Evolutionary conservation across 2,797 vertebrate species (phyloP).

Genomic region (Catamblyrhynchus diadema): DNA sequence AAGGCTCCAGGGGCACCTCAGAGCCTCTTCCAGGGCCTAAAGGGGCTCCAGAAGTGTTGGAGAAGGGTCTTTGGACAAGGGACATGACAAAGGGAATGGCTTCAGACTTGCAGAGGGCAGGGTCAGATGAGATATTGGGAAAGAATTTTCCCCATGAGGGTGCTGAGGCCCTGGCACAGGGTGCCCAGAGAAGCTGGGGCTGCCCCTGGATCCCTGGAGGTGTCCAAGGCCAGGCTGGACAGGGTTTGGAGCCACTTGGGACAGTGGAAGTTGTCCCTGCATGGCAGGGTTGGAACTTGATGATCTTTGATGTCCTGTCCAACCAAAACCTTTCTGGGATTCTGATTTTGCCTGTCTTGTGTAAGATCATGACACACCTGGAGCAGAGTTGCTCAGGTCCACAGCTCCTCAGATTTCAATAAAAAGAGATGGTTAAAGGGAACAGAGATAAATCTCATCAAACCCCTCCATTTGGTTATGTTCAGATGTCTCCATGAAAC

Average conservation of each 20-base stretch:
- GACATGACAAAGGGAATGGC: background rate
- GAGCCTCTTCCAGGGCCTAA: fast-evolving
- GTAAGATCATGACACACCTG: fast-evolving
- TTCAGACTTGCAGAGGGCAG: background rate
- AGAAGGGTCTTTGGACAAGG: background rate
- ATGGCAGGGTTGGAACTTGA: fast-evolving
- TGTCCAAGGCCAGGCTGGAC: fast-evolving
- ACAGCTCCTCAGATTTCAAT: background rate
- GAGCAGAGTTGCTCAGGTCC: fast-evolving
- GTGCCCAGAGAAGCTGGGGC: background rate
- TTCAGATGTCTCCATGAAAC: background rate
- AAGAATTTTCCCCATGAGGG: fast-evolving
- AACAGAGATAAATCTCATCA: background rate
- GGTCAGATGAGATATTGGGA: fast-evolving
- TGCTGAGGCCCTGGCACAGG: fast-evolving
- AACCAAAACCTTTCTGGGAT: background rate
- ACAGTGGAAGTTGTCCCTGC: fast-evolving
- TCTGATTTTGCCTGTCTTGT: background rate
- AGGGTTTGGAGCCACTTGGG: fast-evolving
- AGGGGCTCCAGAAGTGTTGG: background rate
- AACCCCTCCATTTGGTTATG: background rate
- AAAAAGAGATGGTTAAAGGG: background rate
- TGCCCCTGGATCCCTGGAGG: background rate
- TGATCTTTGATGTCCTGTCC: fast-evolving
- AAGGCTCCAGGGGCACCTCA: background rate